Base-by-base conservation (phyloP, 2,888 invertebrate genomes). In the Strigamia transsilvanica region DNA sequence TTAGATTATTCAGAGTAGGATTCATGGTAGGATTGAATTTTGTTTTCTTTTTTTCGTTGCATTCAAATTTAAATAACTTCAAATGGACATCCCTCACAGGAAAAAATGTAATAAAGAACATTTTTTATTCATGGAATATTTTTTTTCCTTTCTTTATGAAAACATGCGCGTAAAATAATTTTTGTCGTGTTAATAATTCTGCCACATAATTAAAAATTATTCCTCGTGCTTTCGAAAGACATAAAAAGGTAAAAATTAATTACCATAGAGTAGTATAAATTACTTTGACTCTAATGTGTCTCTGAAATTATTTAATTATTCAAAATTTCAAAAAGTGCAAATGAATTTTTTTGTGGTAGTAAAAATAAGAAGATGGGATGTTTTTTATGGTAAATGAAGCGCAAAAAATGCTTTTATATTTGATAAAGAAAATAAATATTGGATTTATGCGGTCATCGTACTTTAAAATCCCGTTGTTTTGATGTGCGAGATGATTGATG, bases 101-200 rank as follows among this genome's bases (percentile, higher is more conserved):
- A 61, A 61, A 21, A 61, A 61, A 61, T 61, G 61, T 21, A 61
- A 61, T 61, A 61, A 18, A 61, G 61, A 61, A 61, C 7, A 23
- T 61, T 61, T 61, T 61, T 61, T 61, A 61, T 61, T n/a, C 61
- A 61, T 61, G 61, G 18, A 61, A 23, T 61, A 51, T 15, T 13
- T 61, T 61, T 61, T 61, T 61, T 61, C 2, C 61, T 18, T 61
- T 56, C 10, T 18, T 15, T 3, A 61, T 7, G 38, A 38, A 27
- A 38, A 38, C 38, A 38, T 10, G 18, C 6, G 61, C n/a, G 23
- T 18, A 61, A 61, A 61, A 18, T 61, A 61, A 21, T 61, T 18
- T 61, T 38, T 6, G 13, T 51, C 6, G n/a, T 51, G n/a, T 18
- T 51, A 51, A 51, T 51, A 51, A 51, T 51, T 51, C 51, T 51